Evolutionary conservation across 2,113 vertebrate species (phyloP).

Genomic region (Phycodurus eques): DNA sequence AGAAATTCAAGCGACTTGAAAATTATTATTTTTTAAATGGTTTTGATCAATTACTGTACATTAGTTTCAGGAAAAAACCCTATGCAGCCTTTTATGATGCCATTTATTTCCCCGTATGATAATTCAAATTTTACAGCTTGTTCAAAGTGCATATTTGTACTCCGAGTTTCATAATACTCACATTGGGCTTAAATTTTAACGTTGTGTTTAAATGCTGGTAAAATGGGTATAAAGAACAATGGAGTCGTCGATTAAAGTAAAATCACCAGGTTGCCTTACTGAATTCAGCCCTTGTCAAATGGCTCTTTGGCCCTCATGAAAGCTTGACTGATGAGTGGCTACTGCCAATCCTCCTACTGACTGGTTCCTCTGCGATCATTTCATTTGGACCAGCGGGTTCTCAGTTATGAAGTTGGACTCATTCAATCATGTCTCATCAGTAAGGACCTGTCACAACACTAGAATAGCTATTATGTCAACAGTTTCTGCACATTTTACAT

Average conservation of each 20-base stretch:
- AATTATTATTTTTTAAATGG: too few species aligned
- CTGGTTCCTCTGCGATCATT: background rate
- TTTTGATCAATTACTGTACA: too few species aligned
- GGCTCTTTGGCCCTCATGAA: background rate
- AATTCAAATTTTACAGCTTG: slow-evolving; percentile 37
- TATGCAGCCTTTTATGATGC: background rate
- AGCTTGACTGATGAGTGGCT: background rate
- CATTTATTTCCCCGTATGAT: slow-evolving; percentile 28
- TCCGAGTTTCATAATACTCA: background rate
- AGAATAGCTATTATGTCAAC: background rate
- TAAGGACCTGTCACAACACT: background rate
- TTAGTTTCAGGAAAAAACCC: background rate
- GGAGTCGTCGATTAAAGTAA: background rate
- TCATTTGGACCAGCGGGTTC: background rate
- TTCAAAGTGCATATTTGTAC: slow-evolving; percentile 23
- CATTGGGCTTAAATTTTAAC: background rate
- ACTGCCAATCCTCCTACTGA: background rate
- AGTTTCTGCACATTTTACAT: background rate
- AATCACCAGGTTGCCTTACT: background rate
- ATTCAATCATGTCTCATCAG: background rate
- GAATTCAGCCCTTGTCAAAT: background rate
- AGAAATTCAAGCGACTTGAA: too few species aligned
- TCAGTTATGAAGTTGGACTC: background rate
- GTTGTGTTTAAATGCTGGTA: background rate
- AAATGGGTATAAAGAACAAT: background rate